These are phyloP conservation scores for Columba janthina DNA, from an alignment of 2,113 vertebrate species.

Conservation along the genomic window DNA sequence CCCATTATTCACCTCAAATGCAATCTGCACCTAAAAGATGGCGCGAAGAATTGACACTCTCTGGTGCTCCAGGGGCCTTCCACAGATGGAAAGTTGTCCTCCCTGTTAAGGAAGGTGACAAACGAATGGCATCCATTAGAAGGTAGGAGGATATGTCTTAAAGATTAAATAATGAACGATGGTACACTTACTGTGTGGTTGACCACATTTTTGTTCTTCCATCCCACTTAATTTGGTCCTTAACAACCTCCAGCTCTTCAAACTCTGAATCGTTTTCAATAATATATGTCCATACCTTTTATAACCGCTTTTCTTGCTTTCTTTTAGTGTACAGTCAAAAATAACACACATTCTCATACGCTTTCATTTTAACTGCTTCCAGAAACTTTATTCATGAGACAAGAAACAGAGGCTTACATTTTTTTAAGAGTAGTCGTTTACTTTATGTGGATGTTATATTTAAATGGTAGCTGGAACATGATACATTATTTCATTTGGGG, in stretches of 20 bases:
- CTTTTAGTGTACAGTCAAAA: not conserved
- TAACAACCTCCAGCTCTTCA: not conserved
- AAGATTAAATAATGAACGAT: constrained; percentile 8
- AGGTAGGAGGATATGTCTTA: constrained; percentile 75
- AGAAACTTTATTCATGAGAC: not conserved
- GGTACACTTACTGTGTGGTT: not conserved
- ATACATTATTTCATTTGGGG: not conserved
- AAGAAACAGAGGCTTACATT: not conserved
- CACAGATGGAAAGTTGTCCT: constrained; percentile 92
- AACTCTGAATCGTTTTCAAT: not conserved
- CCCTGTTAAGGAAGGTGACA: constrained; percentile 71
- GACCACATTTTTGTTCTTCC: not conserved
- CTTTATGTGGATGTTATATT: not conserved
- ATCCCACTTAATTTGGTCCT: not conserved
- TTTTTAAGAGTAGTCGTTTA: not conserved
- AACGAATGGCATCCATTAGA: constrained; percentile 79
- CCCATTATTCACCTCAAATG: constrained; percentile 80
- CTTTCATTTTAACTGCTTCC: not conserved
- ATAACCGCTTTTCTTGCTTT: not conserved
- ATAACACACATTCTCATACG: rapidly evolving
- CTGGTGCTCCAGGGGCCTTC: constrained; percentile 85
- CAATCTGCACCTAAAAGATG: constrained; percentile 85
- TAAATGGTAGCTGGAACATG: not conserved
- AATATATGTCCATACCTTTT: not conserved
- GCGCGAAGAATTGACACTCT: constrained; percentile 77